phyloP scores from a whole-genome alignment of 1,140 invertebrate genomes.

The Drosophila sucinea region DNA sequence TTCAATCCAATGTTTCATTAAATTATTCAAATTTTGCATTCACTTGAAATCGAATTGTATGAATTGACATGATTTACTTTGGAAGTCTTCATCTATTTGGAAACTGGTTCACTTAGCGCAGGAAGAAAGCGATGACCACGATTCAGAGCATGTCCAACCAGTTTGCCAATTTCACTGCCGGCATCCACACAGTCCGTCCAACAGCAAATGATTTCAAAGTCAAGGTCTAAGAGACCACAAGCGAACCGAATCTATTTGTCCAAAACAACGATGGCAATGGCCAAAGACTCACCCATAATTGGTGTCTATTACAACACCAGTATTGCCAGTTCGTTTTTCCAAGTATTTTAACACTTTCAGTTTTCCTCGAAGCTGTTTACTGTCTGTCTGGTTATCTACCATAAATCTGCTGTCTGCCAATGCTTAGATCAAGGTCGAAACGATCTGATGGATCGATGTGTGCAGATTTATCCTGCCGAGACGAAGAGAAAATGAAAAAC shows the following conservation, averaged over 20 bases:
- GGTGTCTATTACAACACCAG: constrained; percentile 58
- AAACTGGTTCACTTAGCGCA: constrained; percentile 26
- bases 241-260: background rate
- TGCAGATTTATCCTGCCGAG: background rate
- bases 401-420: background rate
- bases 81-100: constrained; percentile 17
- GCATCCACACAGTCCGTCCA: constrained; percentile 14
- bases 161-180: constrained; percentile 49
- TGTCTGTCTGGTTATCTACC: background rate
- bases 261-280: constrained; percentile 38
- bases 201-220: constrained; percentile 58
- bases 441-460: background rate
- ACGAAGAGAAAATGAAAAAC: background rate
- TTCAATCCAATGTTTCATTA: background rate
- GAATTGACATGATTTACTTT: constrained; percentile 33
- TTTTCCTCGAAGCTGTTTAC: background rate
- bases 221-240: constrained; percentile 57
- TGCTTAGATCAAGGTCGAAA: constrained; percentile 1
- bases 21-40: background rate
- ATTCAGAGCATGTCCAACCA: constrained; percentile 35
- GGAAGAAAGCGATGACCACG: constrained; percentile 53
- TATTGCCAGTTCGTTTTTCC: constrained; percentile 3
- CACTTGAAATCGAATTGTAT: background rate
- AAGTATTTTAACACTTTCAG: constrained; percentile 4
- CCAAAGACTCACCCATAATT: constrained; percentile 60